phyloP scores from a whole-genome alignment of 2,888 invertebrate species.

The Brenthis ino region DNA sequence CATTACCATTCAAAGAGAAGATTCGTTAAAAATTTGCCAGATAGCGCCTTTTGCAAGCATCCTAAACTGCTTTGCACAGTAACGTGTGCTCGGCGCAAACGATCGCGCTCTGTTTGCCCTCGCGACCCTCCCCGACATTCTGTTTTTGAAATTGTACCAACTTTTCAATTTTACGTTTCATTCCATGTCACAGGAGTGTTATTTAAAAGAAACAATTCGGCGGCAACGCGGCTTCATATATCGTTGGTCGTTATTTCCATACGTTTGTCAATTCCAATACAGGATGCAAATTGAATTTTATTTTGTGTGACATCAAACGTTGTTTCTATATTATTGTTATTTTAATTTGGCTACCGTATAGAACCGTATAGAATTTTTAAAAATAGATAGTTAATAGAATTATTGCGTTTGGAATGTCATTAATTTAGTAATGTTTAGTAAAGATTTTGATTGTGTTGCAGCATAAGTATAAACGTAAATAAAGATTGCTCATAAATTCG shows the following conservation, averaged over 20 bases:
- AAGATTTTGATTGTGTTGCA: too few relatives aligned
- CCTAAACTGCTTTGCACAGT: constrained; percentile 31
- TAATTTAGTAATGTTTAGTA: too few relatives aligned
- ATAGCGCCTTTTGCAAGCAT: constrained; percentile 13
- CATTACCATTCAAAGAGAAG: constrained; percentile 12
- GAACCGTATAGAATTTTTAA: too few relatives aligned
- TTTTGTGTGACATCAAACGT: constrained; percentile 13
- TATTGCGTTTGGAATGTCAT: too few relatives aligned
- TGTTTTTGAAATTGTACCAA: constrained; percentile 42
- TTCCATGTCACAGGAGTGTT: constrained; percentile 37
- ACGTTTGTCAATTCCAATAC: constrained; percentile 35
- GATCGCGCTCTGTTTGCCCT: constrained; percentile 36
- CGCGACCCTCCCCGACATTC: constrained; percentile 31
- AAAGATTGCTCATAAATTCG: too few relatives aligned
- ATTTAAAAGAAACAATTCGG: constrained; percentile 40
- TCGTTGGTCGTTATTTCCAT: constrained; percentile 57
- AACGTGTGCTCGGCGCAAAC: constrained; percentile 34
- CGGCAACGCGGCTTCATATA: constrained; percentile 42
- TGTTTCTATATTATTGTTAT: background rate
- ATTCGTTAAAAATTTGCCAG: constrained; percentile 15
- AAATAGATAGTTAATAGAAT: too few relatives aligned
- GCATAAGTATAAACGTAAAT: too few relatives aligned
- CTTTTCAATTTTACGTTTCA: constrained; percentile 43
- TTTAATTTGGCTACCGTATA: background rate
- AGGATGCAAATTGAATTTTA: constrained; percentile 29